Base-by-base conservation (phyloP, 2,113 vertebrate species). In the Alexandromys fortis region DNA sequence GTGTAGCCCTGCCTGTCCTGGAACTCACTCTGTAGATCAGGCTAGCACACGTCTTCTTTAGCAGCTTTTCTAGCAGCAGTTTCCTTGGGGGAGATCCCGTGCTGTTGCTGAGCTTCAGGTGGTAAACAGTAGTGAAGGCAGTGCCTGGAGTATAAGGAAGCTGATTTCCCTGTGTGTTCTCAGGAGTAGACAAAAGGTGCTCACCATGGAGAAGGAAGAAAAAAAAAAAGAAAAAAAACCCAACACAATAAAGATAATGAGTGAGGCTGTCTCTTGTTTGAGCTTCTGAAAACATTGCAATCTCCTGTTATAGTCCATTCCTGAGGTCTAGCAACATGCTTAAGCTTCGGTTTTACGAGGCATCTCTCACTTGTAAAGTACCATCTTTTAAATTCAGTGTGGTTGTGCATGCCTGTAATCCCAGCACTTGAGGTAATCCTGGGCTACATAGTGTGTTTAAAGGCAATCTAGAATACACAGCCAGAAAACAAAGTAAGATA, bases 271-370 rank as follows among this genome's bases (percentile, higher is more conserved):
- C 68, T 76, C 61, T 42, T 94, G 47, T 82, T 49, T 87, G 76
- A 92, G 13, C 81, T 72, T 94, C 61, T 94, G 21, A 94, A 90
- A 81, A 87, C 61, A 90, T 76, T 76, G 35, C 30, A 86, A 8
- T 75, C 76, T 17, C 22, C 75, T 90, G 3, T 47, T 93, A 52
- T 72, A 38, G 49, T 86, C 26, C 33, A 89, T 89, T 94, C 38
- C 9, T 78, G 55, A 79, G 65, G 49, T 89, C 26, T 21, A 75
- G 7, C 72, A 67, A 42, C 3, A 77, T 76, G 78, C 6, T 90
- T 92, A 85, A 83, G 16, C 21, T 58, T 88, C 26, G n/a, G 45
- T 65, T 89, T 93, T 61, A 35, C 73, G 33, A 91, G 33, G 78
- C 21, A 92, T 17, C 2, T 22, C 10, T 88, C 87, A 96, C 4